Evolutionary conservation across 2,888 invertebrate genomes (phyloP), one percentile per base, ranked within the genome.

Genomic region (Crepidodera aurea): DNA sequence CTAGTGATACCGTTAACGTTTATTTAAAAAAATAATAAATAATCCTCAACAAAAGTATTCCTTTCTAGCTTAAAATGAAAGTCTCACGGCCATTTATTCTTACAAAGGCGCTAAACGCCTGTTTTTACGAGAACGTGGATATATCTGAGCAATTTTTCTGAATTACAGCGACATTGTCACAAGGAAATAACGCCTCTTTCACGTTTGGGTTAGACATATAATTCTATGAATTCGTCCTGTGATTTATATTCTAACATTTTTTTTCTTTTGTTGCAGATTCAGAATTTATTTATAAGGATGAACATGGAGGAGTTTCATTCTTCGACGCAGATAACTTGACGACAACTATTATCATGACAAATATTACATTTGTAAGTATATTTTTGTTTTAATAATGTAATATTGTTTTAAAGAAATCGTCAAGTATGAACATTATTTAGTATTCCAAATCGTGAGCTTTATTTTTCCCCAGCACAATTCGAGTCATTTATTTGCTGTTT

Each of bases 321-420:
- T 89, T 91, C 82, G 90, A 92, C 81, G 90, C 91, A 51, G 87
- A 88, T 73, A 90, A 90, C 78, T 86, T 90, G 77, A 90, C 90
- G 73, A 87, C 89, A 51, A 83, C 88, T 68, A 84, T 89, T 66
- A 86, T 93, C 61, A 90, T 93, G 87, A 90, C 89, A 75, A 92
- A 92, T 81, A 88, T 90, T 57, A 91, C 92, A 61, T 91, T 92
- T 79, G 92, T 93, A 83, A 91, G 92, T 89, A 77, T 44, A 12
- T 46, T 55, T 51, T 48, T 50, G 8, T 1, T 51, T n/a, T n/a
- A n/a, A n/a, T n/a, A n/a, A n/a, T n/a, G n/a, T n/a, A n/a, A n/a
- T n/a, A n/a, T n/a, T n/a, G n/a, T n/a, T n/a, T n/a, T n/a, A n/a
- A n/a, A n/a, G n/a, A n/a, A n/a, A n/a, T n/a, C n/a, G n/a, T n/a